Evolutionary conservation across 1,140 invertebrate genomes (phyloP), one percentile per base, ranked within the genome.

Genomic region (Stegodyphus dumicola): DNA sequence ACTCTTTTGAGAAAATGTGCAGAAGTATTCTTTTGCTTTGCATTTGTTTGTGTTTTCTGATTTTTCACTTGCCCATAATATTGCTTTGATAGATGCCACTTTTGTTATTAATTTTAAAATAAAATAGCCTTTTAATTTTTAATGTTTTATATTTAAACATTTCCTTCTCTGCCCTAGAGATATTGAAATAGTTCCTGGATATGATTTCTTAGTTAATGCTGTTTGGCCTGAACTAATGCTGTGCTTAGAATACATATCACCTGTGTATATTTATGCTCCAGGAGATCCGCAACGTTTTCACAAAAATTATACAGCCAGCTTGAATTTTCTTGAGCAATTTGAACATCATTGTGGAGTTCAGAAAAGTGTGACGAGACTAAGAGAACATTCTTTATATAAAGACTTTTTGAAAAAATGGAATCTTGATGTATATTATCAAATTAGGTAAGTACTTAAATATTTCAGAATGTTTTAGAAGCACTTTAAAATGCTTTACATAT

Each of bases 391-490:
- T 0, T 89, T 89, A 66, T 92, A 92, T 88, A 89, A 90, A 17
- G 89, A 88, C 70, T 97, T 98, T 90, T 92, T 96, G 73, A 93
- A 94, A 80, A 94, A 95, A 88, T 99, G 97, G 95, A 98, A 98
- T 91, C 92, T 98, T 51, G 95, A 96, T 53, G 96, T 99, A 17
- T 98, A 99, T 90, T 98, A 96, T 91, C 97, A 98, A 92, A 97
- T 98, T 89, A n/a, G 13, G 13, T 6, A 67, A 18, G n/a, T 67
- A 15, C n/a, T 7, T n/a, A n/a, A 17, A 17, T 67, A 17, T 67
- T 67, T 7, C n/a, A 7, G 17, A 67, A 67, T 17, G 17, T 1
- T 67, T 67, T 18, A 67, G 65, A 17, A 17, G 65, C 65, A 67
- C n/a, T 67, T 18, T 15, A 13, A 15, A n/a, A 67, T 67, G 69